Evolutionary conservation across 2,113 vertebrate species (phyloP), one percentile per base, ranked within the genome.

Genomic region (Zapus hudsonius): DNA sequence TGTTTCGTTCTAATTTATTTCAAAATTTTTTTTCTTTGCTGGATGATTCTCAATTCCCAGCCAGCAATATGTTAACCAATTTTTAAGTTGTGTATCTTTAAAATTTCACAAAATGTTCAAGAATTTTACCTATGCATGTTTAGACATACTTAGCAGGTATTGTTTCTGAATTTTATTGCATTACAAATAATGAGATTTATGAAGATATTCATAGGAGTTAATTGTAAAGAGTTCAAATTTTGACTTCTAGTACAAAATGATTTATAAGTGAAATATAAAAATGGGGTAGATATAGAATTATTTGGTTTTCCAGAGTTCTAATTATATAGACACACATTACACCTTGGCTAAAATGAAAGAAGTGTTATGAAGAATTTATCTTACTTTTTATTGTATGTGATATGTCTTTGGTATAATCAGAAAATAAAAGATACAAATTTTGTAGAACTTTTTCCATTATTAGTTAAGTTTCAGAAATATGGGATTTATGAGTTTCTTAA

Each of bases 41-140:
- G 13, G 3, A 8, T 64, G 0, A 10, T 66, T 90, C 7, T 80
- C 64, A 2, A 44, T 23, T 89, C 61, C 76, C 95, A 90, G 59
- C 38, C 0, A 95, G 67, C 91, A 66, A 25, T 8, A 42, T 20
- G 0, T 89, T 91, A 93, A 44, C 31, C 59, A 89, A n/a, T 93
- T 97, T 96, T 85, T 87, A 94, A 86, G 44, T 91, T 15, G 8
- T 72, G 88, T 95, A 94, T 96, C 1, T 87, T 66, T 84, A 57
- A 33, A 3, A 44, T 66, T 92, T 94, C 7, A 42, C 33, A 61
- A 78, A 57, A 78, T 90, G 84, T 38, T 72, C 90, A 78, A 63
- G 55, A 85, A 2, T 89, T 84, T 96, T 84, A 87, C 5, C 2
- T 90, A 78, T 59, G 5, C 2, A 38, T 78, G 0, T 93, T 96